These are phyloP conservation scores for Euzophera pinguis DNA, from an alignment of 2,888 invertebrate genomes.

Conservation along the genomic window DNA sequence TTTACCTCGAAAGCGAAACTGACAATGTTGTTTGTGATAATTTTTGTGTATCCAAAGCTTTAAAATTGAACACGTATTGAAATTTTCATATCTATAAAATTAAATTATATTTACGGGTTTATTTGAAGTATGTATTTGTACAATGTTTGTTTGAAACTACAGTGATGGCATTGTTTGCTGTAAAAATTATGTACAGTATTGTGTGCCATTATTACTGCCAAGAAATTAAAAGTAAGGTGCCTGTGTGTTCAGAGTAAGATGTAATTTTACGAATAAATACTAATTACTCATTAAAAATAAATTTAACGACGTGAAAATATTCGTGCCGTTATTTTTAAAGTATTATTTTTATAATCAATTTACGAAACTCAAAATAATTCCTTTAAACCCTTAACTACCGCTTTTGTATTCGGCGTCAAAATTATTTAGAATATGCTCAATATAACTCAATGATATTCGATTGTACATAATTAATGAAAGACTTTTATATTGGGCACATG, in stretches of 20 bases:
- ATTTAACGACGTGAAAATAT: constrained; percentile 16
- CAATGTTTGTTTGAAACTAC: constrained; percentile 11
- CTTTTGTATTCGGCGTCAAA: too few species aligned
- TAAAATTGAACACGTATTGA: constrained; percentile 39
- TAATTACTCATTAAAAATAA: constrained; percentile 29
- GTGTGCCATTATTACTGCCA: constrained; percentile 72
- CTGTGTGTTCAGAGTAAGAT: constrained; percentile 70
- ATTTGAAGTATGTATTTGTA: constrained; percentile 11
- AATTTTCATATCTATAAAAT: constrained; percentile 32
- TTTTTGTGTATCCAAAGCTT: constrained; percentile 51
- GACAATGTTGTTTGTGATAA: constrained; percentile 59
- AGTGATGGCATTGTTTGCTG: constrained; percentile 31
- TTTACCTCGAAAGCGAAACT: constrained; percentile 34
- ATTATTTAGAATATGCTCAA: not conserved
- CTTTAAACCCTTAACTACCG: not conserved
- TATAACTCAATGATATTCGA: not conserved
- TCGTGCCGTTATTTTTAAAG: constrained; percentile 13
- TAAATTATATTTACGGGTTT: constrained; percentile 15
- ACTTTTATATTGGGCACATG: not conserved
- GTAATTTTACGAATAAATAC: constrained; percentile 43
- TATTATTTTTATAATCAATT: not conserved
- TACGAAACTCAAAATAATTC: not conserved
- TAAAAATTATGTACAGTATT: constrained; percentile 33
- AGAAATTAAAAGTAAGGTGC: constrained; percentile 64
- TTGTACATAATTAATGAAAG: not conserved